These are phyloP conservation scores for Aphodius sticticus DNA, from an alignment of 2,888 invertebrate genomes.

Conservation along the genomic window DNA sequence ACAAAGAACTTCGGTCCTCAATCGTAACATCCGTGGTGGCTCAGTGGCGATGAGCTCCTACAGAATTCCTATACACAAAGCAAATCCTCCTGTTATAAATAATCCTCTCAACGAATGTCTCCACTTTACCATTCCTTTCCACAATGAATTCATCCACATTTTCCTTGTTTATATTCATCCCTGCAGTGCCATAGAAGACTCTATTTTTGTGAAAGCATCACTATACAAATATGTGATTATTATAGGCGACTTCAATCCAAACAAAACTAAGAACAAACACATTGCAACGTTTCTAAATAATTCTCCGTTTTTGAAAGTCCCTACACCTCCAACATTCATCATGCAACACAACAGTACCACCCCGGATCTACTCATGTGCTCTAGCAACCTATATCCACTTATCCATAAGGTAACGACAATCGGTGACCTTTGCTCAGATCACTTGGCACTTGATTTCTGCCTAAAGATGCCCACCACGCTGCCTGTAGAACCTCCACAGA, in stretches of 20 bases:
- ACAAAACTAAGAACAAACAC: slow-evolving; percentile 22
- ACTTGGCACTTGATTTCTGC: slow-evolving; percentile 21
- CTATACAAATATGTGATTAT: slow-evolving; percentile 31
- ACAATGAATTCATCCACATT: slow-evolving; percentile 23
- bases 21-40: slow-evolving; percentile 20
- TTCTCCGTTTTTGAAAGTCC: slow-evolving; percentile 5
- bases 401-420: slow-evolving; percentile 12
- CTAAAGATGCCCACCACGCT: neutral
- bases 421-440: slow-evolving; percentile 28
- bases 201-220: slow-evolving; percentile 31
- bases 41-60: slow-evolving; percentile 7
- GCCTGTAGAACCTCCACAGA: neutral
- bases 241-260: slow-evolving; percentile 34
- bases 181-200: slow-evolving; percentile 26
- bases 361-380: slow-evolving; percentile 19
- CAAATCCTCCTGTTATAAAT: slow-evolving; percentile 29
- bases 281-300: slow-evolving; percentile 21
- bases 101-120: slow-evolving; percentile 33
- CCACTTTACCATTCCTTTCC: slow-evolving; percentile 30
- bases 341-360: slow-evolving; percentile 18
- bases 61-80: slow-evolving; percentile 20
- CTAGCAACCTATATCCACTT: slow-evolving; percentile 14
- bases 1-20: slow-evolving; percentile 18
- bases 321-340: slow-evolving; percentile 6
- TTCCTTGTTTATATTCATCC: slow-evolving; percentile 35